A percentile compares a stretch with the other conserved stretches of the same genome.
These are phyloP conservation scores for Mechanitis mazaeus DNA, from an alignment of 2,888 invertebrate genomes.

Conservation along the genomic window DNA sequence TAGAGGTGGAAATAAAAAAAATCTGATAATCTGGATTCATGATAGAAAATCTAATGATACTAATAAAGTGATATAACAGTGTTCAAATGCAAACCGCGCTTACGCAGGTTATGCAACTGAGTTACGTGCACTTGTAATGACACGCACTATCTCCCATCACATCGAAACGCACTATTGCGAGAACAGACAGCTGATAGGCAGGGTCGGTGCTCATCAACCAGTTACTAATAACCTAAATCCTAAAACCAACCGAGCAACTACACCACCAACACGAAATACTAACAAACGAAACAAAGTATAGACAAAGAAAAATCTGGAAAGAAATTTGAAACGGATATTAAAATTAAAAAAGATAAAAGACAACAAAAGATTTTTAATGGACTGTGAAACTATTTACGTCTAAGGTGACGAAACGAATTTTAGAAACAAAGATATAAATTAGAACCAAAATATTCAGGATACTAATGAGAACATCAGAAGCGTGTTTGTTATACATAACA, in stretches of 20 bases:
- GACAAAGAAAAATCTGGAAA: conserved; percentile 5
- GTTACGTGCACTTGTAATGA: conserved; percentile 52
- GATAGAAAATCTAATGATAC: conserved; percentile 44
- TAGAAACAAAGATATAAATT: conserved; percentile 31
- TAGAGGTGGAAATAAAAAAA: not conserved
- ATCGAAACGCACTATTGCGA: conserved; percentile 62
- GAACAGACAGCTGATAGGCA: conserved; percentile 58
- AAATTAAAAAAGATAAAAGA: conserved; percentile 30
- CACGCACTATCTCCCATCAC: conserved; percentile 66
- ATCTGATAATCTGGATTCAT: conserved; percentile 12
- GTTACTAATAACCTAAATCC: conserved; percentile 13
- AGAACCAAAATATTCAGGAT: conserved; percentile 34
- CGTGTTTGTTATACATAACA: conserved; percentile 6
- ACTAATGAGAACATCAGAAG: conserved; percentile 32
- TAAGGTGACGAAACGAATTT: conserved; percentile 29
- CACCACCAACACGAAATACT: not conserved
- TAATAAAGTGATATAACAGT: conserved; percentile 46
- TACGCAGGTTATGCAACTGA: conserved; percentile 52
- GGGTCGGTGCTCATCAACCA: conserved; percentile 28
- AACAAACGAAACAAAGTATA: not conserved
- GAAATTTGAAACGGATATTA: conserved; percentile 31
- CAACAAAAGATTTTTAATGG: conserved; percentile 35
- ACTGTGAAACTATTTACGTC: conserved; percentile 35
- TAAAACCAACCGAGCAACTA: not conserved
- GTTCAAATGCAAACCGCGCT: conserved; percentile 43